Conservation (phyloP, 2,113 vertebrate genomes). For the Dasypus novemcinctus region DNA sequence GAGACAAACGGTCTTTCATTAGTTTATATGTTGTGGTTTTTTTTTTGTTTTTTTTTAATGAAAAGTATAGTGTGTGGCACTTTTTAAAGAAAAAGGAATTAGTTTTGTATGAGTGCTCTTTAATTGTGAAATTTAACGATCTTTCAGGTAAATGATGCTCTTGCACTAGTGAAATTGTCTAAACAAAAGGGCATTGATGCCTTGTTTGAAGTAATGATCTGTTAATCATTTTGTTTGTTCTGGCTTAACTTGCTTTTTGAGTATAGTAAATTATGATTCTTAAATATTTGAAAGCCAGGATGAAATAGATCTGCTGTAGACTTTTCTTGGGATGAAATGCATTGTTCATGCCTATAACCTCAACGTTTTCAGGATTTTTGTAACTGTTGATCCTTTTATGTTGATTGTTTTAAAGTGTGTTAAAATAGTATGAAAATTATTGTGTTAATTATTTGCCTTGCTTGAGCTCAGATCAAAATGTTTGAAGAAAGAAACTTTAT, state of each 20-base stretch:
- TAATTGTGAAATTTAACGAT: slow-evolving; percentile 78
- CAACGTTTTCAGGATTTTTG: slow-evolving; percentile 69
- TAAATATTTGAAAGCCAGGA: slow-evolving; percentile 67
- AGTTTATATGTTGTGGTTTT: slow-evolving; percentile 70
- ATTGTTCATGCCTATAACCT: slow-evolving; percentile 66
- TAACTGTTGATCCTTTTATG: slow-evolving; percentile 60
- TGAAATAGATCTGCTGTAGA: slow-evolving; percentile 66
- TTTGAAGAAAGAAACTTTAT: slow-evolving; percentile 84
- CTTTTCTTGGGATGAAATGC: slow-evolving; percentile 60
- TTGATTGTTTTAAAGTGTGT: slow-evolving; percentile 57
- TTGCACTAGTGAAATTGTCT: slow-evolving; percentile 83
- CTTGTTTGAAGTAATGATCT: slow-evolving; percentile 64
- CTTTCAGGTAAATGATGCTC: slow-evolving; percentile 83
- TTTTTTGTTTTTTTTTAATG: slow-evolving; percentile 75
- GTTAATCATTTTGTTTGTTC: slow-evolving; percentile 61
- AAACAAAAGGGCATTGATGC: slow-evolving; percentile 68
- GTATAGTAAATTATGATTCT: slow-evolving; percentile 69
- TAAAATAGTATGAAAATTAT: slow-evolving; percentile 69
- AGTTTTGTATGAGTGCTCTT: slow-evolving; percentile 88
- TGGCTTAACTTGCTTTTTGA: slow-evolving; percentile 54
- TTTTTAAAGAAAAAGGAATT: slow-evolving; percentile 84
- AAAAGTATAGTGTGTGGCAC: slow-evolving; percentile 81
- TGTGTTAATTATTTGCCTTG: slow-evolving; percentile 75
- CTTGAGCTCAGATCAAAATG: slow-evolving; percentile 82
- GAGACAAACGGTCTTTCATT: slow-evolving; percentile 96